These are phyloP conservation scores for Ichneumoninae sp. DNA, from an alignment of 2,888 invertebrate species.

Conservation along the genomic window DNA sequence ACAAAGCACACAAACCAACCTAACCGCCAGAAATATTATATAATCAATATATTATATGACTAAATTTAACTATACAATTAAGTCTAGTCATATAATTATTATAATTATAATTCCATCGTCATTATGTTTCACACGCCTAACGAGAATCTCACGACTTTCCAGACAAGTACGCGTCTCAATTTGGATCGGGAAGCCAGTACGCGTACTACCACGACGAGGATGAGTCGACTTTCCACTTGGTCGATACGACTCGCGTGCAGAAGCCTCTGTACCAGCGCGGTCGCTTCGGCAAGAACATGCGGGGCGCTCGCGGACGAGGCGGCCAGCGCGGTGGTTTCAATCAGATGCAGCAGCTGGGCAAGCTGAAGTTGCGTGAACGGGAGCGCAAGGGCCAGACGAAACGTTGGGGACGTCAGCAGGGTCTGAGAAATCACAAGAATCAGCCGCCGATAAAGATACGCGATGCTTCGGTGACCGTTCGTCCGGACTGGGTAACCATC, in stretches of 20 bases:
- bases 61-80: too few species aligned
- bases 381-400: slow-evolving; percentile 91
- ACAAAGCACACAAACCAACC: too few species aligned
- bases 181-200: slow-evolving; percentile 98
- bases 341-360: slow-evolving; percentile 93
- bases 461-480: slow-evolving; percentile 98
- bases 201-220: slow-evolving; percentile 99
- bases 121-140: neutral
- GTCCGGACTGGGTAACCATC: slow-evolving; percentile 98
- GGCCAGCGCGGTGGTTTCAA: slow-evolving; percentile 88
- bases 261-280: slow-evolving; percentile 97
- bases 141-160: slow-evolving; percentile 22
- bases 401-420: slow-evolving; percentile 93
- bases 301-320: slow-evolving; percentile 90
- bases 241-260: slow-evolving; percentile 95
- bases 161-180: slow-evolving; percentile 96
- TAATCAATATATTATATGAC: too few species aligned
- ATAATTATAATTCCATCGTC: neutral
- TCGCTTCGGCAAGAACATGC: slow-evolving; percentile 91
- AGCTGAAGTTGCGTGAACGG: slow-evolving; percentile 91
- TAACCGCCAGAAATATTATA: too few species aligned
- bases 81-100: neutral
- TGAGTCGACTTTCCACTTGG: slow-evolving; percentile 98
- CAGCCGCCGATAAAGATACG: slow-evolving; percentile 95
- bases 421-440: slow-evolving; percentile 86